Base-by-base conservation (phyloP, 1,140 invertebrate genomes). In the Euwallacea fornicatus region DNA sequence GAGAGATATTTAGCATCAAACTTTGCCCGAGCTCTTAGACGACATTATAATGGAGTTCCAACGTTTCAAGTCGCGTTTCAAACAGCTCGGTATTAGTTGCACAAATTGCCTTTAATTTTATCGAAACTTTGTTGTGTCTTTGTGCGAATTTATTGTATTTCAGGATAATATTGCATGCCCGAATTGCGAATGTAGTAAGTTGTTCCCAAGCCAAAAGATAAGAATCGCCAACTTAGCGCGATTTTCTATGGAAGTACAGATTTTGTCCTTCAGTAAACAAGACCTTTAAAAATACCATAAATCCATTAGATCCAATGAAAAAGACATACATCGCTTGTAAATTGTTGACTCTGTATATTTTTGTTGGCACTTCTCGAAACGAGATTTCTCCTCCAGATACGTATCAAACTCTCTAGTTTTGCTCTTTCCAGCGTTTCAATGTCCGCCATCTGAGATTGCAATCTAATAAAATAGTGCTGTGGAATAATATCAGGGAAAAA, bases 281-380 rank as follows among this genome's bases (percentile, higher is more conserved):
- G 66, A 41, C 70, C 55, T 72, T 68, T 68, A 72, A 68, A 72
- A 72, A 68, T 16, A 65, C 71, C 15, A 72, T 72, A 72, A 72
- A 72, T 72, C 65, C 61, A 66, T 72, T 65, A 67, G 65, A 62
- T 63, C 42, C 54, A 72, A 72, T 68, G 67, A 65, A 68, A 72
- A 72, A 72, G 71, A 72, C 58, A 72, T 72, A 66, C 60, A 65
- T 72, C 66, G 41, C 46, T 44, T 72, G 71, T 72, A 68, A 72
- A 72, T 72, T 67, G 71, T 67, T 67, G 54, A 58, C 54, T 53
- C 61, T 59, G 58, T 72, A 68, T 72, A 72, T 72, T 72, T 72
- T 72, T 72, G 71, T 63, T 72, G 71, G 71, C 71, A 72, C 69
- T 63, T 10, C 15, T 70, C 69, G 69, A 54, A 65, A 71, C 62